Conservation (phyloP, 1,140 invertebrate species). For the Coenobita brevimanus region DNA sequence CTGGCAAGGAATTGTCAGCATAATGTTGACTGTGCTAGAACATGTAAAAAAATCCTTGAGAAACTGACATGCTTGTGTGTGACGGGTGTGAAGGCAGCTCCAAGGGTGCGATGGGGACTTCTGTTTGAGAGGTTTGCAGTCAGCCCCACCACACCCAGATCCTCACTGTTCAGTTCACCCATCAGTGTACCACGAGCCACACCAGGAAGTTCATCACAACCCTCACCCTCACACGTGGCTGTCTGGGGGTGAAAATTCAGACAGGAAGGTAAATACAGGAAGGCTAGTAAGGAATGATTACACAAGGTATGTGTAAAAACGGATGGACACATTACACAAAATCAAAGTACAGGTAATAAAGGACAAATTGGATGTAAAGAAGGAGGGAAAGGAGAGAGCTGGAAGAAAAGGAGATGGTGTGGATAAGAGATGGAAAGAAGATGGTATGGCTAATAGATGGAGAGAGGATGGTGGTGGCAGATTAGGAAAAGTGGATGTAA, state of each 20-base stretch:
- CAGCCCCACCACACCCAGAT: constrained; percentile 58
- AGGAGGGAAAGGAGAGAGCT: too few species aligned
- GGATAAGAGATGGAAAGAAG: too few species aligned
- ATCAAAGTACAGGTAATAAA: too few species aligned
- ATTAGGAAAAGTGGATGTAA: too few species aligned
- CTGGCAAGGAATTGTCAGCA: too few species aligned
- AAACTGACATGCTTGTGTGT: constrained; percentile 58
- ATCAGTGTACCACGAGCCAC: constrained; percentile 59
- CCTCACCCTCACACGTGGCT: constrained; percentile 32
- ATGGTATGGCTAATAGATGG: too few species aligned
- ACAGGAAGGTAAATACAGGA: not conserved
- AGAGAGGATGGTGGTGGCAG: too few species aligned
- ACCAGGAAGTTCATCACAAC: constrained; percentile 43
- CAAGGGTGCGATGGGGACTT: constrained; percentile 55
- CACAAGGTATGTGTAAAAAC: not conserved
- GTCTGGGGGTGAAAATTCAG: constrained; percentile 23
- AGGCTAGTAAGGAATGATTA: not conserved
- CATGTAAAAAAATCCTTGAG: not conserved
- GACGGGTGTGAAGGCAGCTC: constrained; percentile 47
- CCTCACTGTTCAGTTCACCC: constrained; percentile 65
- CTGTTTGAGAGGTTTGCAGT: constrained; percentile 52
- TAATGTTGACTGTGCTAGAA: too few species aligned
- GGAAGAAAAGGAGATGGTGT: too few species aligned
- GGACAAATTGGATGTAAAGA: too few species aligned
- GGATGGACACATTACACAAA: too few species aligned